These are phyloP conservation scores for Odontesthes bonariensis DNA, from an alignment of 2,113 vertebrate species.

Conservation along the genomic window DNA sequence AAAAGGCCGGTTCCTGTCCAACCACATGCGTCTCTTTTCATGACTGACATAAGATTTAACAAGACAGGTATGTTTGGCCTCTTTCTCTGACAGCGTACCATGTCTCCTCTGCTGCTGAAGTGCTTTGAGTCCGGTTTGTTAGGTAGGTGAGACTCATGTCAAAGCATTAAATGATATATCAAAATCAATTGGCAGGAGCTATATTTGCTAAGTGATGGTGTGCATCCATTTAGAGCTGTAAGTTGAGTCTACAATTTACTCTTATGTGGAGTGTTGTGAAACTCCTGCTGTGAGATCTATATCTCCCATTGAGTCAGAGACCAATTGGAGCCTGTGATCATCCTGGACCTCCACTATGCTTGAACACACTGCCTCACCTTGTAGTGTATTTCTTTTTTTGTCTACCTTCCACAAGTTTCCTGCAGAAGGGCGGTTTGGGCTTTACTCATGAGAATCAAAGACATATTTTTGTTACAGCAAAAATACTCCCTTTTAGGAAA, in stretches of 20 bases:
- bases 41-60: constrained; percentile 49
- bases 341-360: constrained; percentile 1
- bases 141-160: constrained; percentile 17
- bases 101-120: not conserved
- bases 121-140: constrained; percentile 8
- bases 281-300: constrained; percentile 37
- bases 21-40: not conserved
- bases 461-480: too few species aligned
- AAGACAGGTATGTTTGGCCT: constrained; percentile 2
- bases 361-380: too few species aligned
- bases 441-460: too few species aligned
- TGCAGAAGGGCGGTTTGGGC: too few species aligned
- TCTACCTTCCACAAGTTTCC: too few species aligned
- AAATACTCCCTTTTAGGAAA: too few species aligned
- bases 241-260: constrained; percentile 36
- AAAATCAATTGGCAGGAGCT: constrained; percentile 12
- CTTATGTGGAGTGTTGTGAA: not conserved
- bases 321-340: constrained; percentile 43
- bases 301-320: constrained; percentile 38
- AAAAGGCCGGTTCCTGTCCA: constrained; percentile 16
- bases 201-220: constrained; percentile 13
- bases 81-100: constrained; percentile 18
- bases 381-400: too few species aligned
- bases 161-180: constrained; percentile 9
- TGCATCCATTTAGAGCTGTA: constrained; percentile 9